Evolutionary conservation across 2,113 vertebrate species (phyloP).

Genomic region (Tinamus guttatus): DNA sequence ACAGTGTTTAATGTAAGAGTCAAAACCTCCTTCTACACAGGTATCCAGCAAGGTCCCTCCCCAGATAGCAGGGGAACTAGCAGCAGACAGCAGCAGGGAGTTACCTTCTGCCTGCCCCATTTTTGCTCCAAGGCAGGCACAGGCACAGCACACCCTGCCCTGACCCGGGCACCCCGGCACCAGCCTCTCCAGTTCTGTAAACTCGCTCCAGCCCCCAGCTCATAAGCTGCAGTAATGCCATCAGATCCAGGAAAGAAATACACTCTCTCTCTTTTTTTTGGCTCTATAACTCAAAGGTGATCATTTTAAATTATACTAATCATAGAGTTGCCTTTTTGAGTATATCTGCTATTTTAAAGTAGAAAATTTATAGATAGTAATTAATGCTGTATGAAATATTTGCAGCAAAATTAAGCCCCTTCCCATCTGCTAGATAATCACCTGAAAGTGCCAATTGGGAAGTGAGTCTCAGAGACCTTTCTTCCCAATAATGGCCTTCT

Average conservation of each 20-base stretch:
- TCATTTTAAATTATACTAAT: not conserved
- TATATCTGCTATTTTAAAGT: not conserved
- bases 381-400: not conserved
- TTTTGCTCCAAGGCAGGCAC: not conserved
- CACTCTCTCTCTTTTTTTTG: not conserved
- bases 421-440: not conserved
- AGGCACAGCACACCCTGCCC: rapidly evolving
- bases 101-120: not conserved
- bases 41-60: not conserved
- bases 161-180: not conserved
- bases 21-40: not conserved
- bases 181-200: not conserved
- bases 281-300: not conserved
- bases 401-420: not conserved
- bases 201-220: not conserved
- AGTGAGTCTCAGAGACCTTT: not conserved
- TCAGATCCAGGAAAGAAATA: not conserved
- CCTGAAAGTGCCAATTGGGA: not conserved
- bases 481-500: not conserved
- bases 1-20: not conserved
- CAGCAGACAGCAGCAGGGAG: not conserved
- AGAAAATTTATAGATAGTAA: not conserved
- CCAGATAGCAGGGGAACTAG: not conserved
- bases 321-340: not conserved
- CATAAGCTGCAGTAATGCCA: not conserved